Evolutionary conservation across 2,797 vertebrate genomes (phyloP), one percentile per base, ranked within the genome.

Genomic region (Platyrinchus mystaceus): DNA sequence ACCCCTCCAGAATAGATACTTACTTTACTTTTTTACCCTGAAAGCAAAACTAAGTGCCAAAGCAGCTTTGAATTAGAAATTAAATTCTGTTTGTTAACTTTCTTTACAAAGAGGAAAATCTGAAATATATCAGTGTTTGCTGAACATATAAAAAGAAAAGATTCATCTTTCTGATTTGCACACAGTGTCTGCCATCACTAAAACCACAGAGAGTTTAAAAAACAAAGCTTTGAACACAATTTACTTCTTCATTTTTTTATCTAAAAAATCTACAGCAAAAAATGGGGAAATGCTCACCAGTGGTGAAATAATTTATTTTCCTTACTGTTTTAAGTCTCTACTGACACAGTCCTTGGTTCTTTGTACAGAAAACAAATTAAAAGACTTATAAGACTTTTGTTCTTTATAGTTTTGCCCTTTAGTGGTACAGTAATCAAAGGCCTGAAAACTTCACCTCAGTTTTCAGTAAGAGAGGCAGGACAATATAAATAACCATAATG

Each of bases 281-380:
- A 89, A 85, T 1, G 9, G 12, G 26, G 37, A 84, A 87, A 75
- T 49, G 95, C 30, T 60, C 20, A 87, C 26, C 36, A 91, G 36
- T 52, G 26, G 39, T 69, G 46, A 91, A 92, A 83, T 4, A 87
- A 87, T 75, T 83, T 80, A 55, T 85, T 87, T 92, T 87, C n/a
- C 62, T 91, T 58, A 85, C 44, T 85, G 49, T 76, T 93, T 94
- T 69, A 91, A 73, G 75, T 86, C 66, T 87, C 87, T 46, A 52
- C 28, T 66, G 66, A 71, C 76, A 47, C 16, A 58, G 20, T 83
- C 55, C 47, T 83, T 70, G n/a, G 21, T 30, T 76, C 37, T 85
- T 66, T 37, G 10, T 46, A 75, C 7, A 78, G 60, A 74, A 95
- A 91, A 84, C 22, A 89, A 84, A 81, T 76, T 58, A 2, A 41